Evolutionary conservation across 23 tunicate species (phyloP), one percentile per base, ranked within the genome.

Genomic region (Oikopleura dioica): DNA sequence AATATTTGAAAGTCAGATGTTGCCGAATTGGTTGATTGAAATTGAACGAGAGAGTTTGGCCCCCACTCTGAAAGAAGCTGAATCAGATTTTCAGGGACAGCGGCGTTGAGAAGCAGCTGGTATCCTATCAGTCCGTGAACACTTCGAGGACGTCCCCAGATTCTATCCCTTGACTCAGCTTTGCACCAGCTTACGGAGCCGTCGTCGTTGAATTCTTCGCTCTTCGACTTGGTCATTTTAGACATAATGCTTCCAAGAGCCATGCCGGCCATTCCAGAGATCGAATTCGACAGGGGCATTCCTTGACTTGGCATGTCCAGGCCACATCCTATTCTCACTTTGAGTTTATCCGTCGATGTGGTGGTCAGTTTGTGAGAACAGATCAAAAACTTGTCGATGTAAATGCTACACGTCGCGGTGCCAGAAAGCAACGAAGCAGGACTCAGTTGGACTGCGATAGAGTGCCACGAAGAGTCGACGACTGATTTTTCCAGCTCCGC

Each of bases 51-150:
- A 44, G 55, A 44, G 16, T 44, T 44, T 44, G 55, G 55, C 9
- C 55, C 55, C 55, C 55, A 44, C 16, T 16, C 55, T 9, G 9
- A 16, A 9, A 44, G 16, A 44, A 44, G 16, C 16, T 44, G 9
- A 9, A 16, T 44, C 55, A 9, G 9, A 9, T 44, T 44, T 44
- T 44, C 55, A 9, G 55, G 9, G 9, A 44, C 16, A 24, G 26
- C 33, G 26, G 4, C 2, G 72, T 63, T 31, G 2, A 63, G 33
- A 28, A 63, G 30, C 16, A 63, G 30, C 4, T 28, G 16, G 72
- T 63, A 63, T 23, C 72, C 72, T 31, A 63, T 63, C 30, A 63
- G 72, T 23, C 72, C 72, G 26, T 63, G 26, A 12, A 63, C 30
- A 24, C 30, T 23, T 12, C 72, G 30, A 2, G 72, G 72, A 23